Evolutionary conservation across 2,888 invertebrate species (phyloP), one percentile per base, ranked within the genome.

Genomic region (Notocelia uddmanniana): DNA sequence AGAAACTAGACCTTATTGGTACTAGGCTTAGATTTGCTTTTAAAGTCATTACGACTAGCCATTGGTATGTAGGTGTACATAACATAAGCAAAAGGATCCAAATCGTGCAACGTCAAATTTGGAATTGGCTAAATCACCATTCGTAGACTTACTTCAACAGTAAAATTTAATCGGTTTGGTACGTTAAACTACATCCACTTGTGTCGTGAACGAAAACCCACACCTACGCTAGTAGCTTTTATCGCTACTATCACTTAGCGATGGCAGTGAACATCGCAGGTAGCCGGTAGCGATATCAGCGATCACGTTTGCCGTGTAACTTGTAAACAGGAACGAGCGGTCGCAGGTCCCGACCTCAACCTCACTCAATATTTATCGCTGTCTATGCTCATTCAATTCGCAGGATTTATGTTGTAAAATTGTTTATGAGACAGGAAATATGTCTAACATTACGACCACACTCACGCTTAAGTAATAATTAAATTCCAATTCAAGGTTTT

Each of bases 321-420:
- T 31, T 31, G 31, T 31, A 31, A 31, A 31, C 26, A 26, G 60
- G 45, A 26, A 45, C 21, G 31, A 86, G 90, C 83, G 78, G 88
- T 85, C 87, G 85, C 78, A 86, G 87, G 86, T 73, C 75, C 80
- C 77, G 85, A 86, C 90, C 92, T 89, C 90, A 83, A 90, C 90
- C 92, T 83, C 86, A 79, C 84, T 86, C 78, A 83, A 83, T 84
- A 84, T 84, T 87, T 86, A 88, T 87, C 84, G 34, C 52, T 21
- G 63, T 19, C 50, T 54, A 64, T 64, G 37, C 52, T 48, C 45
- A 13, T 60, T 41, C 23, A 59, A 59, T 59, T 60, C 11, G 60
- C 60, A 37, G 18, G 9, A 19, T 10, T 50, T 50, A 23, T 52
- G 6, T 34, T 34, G 63, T 34, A 9, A 5, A n/a, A 45, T 26